phyloP scores from a whole-genome alignment of 2,888 invertebrate genomes.

The Cyaniris semiargus region DNA sequence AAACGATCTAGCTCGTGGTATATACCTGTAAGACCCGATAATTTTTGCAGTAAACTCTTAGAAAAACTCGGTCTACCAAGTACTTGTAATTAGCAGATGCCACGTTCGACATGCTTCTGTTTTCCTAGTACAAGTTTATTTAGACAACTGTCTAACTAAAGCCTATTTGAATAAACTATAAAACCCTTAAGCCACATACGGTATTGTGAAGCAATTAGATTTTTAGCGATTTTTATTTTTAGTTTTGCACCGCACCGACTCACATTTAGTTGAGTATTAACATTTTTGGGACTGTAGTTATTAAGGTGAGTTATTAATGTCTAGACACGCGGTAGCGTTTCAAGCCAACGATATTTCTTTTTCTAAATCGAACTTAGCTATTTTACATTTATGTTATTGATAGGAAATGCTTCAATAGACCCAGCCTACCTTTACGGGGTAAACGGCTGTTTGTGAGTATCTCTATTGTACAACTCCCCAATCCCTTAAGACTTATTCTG shows the following conservation, averaged over 20 bases:
- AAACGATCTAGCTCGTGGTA: no score
- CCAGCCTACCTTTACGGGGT: background rate
- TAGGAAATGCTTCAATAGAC: background rate
- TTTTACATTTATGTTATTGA: background rate
- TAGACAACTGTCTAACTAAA: slow-evolving; percentile 2
- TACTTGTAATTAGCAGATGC: background rate
- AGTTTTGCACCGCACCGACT: no score
- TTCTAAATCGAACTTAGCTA: background rate
- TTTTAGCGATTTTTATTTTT: no score
- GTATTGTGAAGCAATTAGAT: background rate
- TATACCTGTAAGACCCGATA: no score
- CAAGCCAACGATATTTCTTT: background rate
- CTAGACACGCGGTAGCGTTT: no score
- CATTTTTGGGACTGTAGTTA: no score
- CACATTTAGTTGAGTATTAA: no score
- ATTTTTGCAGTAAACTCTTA: no score
- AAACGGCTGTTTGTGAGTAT: slow-evolving; percentile 6
- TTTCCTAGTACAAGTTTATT: background rate
- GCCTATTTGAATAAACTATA: slow-evolving; percentile 3
- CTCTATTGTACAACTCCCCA: slow-evolving; percentile 12
- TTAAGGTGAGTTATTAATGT: no score
- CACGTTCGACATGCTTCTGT: background rate
- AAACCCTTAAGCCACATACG: background rate
- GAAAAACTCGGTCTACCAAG: no score
- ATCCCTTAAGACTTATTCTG: slow-evolving; percentile 29